Percentiles rank a stretch among this genome's conserved stretches.
Evolutionary conservation across 2,888 invertebrate species (phyloP).

Genomic region (Cyclophora albipunctata): DNA sequence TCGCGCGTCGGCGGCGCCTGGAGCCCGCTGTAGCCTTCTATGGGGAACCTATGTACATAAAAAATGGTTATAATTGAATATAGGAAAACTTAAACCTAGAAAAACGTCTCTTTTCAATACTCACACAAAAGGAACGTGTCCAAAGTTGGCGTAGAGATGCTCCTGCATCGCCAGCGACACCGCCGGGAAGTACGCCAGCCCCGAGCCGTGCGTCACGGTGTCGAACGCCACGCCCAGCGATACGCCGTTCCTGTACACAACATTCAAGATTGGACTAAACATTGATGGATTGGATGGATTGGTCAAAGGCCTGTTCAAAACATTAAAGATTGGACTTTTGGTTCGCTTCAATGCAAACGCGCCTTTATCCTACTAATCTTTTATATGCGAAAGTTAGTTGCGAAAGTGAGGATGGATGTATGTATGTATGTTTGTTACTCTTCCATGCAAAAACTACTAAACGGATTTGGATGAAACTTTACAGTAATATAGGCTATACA

Average conservation of each 20-base stretch:
- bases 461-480: too few relatives aligned
- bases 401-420: too few relatives aligned
- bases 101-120: slow-evolving; percentile 13
- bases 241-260: slow-evolving; percentile 80
- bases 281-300: too few relatives aligned
- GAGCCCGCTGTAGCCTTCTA: slow-evolving; percentile 79
- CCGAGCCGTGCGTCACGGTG: slow-evolving; percentile 81
- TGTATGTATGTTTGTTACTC: too few relatives aligned
- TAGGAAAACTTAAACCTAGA: too few relatives aligned
- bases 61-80: background rate
- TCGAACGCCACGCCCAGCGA: slow-evolving; percentile 83
- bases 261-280: background rate
- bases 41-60: slow-evolving; percentile 77
- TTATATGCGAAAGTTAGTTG: too few relatives aligned
- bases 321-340: too few relatives aligned
- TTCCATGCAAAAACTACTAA: too few relatives aligned
- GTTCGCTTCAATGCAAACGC: too few relatives aligned
- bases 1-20: slow-evolving; percentile 69
- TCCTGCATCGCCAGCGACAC: slow-evolving; percentile 86
- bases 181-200: slow-evolving; percentile 86
- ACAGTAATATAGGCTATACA: too few relatives aligned
- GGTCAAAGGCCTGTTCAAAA: too few relatives aligned
- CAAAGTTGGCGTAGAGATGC: slow-evolving; percentile 86
- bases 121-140: slow-evolving; percentile 72
- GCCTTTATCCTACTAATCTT: too few relatives aligned